Percentiles rank a stretch among this genome's conserved stretches.
phyloP scores from a whole-genome alignment of 2,113 vertebrate genomes.

The Dissostichus mawsoni region DNA sequence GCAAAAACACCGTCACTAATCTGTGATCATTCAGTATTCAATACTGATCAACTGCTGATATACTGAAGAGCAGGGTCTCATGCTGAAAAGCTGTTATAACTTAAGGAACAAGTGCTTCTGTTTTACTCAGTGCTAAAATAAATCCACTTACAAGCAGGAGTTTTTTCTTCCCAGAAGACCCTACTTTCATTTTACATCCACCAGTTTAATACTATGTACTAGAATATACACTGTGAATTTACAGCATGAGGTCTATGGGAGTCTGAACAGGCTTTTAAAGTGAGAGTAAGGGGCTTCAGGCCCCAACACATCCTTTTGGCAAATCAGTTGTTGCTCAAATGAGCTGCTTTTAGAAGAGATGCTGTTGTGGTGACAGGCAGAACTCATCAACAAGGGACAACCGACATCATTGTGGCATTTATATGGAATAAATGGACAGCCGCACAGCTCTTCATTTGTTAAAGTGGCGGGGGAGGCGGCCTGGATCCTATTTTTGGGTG shows the following conservation, averaged over 20 bases:
- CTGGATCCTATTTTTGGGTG: slow-evolving; percentile 56
- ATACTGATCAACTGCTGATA: slow-evolving; percentile 32
- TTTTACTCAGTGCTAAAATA: slow-evolving; percentile 9
- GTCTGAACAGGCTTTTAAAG: slow-evolving; percentile 6
- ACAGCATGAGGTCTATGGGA: slow-evolving; percentile 27
- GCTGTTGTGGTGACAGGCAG: too few species aligned
- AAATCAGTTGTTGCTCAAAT: background rate
- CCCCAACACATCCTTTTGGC: background rate
- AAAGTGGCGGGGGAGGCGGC: slow-evolving; percentile 19
- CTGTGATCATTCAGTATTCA: slow-evolving; percentile 48
- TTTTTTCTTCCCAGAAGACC: background rate
- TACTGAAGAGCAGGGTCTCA: slow-evolving; percentile 9
- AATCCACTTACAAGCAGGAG: slow-evolving; percentile 3
- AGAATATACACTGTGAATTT: slow-evolving; percentile 52
- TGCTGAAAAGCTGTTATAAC: slow-evolving; percentile 23
- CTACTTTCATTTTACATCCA: slow-evolving; percentile 6
- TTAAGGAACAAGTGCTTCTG: slow-evolving; percentile 26
- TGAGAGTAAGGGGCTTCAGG: slow-evolving; percentile 14
- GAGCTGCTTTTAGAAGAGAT: slow-evolving; percentile 4
- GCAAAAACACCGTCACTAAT: slow-evolving; percentile 56
- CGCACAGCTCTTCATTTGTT: slow-evolving; percentile 13
- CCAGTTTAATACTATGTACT: background rate
- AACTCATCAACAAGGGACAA: background rate
- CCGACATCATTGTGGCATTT: background rate
- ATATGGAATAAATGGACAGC: slow-evolving; percentile 30